phyloP scores from a whole-genome alignment of 2,113 vertebrate genomes.

The Eurypyga helias region DNA sequence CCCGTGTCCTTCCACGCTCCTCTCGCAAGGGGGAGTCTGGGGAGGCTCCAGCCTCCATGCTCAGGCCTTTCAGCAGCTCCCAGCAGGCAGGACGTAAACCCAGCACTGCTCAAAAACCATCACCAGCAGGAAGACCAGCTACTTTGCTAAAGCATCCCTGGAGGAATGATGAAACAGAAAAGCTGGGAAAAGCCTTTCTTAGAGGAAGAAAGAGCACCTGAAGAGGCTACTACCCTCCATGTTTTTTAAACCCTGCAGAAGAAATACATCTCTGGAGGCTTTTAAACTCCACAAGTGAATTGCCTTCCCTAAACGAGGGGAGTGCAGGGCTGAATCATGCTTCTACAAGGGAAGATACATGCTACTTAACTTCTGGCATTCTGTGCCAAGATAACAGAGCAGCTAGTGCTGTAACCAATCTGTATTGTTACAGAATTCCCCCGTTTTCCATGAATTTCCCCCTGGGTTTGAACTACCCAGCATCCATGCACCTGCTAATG shows the following conservation, averaged over 20 bases:
- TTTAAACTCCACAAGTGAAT: background rate
- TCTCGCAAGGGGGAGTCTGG: slow-evolving; percentile 37
- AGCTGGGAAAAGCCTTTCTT: background rate
- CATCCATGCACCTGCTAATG: background rate
- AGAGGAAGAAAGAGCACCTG: background rate
- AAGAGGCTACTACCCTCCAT: background rate
- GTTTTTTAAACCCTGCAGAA: background rate
- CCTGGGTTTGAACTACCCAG: background rate
- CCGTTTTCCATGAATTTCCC: background rate
- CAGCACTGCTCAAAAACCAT: background rate
- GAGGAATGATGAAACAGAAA: background rate
- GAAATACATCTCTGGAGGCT: background rate
- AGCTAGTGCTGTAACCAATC: background rate
- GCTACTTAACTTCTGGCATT: background rate
- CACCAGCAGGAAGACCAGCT: rapidly evolving
- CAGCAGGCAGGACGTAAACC: rapidly evolving
- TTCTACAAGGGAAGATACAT: background rate
- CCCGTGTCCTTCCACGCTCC: background rate
- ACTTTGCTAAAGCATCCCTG: background rate
- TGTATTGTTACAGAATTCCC: background rate
- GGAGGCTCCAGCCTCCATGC: background rate
- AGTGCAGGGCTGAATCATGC: background rate
- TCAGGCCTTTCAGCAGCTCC: background rate
- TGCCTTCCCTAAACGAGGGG: background rate
- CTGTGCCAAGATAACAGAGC: background rate